These are phyloP conservation scores for Epizoanthus rinbou DNA, from an alignment of 92 coral and sea anemone genomes.

Conservation along the genomic window DNA sequence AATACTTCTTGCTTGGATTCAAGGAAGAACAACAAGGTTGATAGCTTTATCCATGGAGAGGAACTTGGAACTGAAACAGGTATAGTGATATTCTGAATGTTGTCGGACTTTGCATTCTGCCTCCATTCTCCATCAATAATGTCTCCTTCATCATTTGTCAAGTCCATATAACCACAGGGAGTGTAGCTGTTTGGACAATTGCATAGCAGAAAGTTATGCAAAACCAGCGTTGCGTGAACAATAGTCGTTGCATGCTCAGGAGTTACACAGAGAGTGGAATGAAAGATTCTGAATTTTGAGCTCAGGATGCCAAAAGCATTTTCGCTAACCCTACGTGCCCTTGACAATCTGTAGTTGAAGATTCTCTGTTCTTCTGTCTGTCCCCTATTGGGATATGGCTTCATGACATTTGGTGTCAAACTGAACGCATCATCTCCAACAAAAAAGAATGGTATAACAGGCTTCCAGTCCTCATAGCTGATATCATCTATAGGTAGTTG, in stretches of 20 bases:
- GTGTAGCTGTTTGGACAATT: conserved; percentile 48
- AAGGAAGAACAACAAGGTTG: no score
- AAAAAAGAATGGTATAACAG: conserved; percentile 37
- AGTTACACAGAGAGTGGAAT: conserved; percentile 54
- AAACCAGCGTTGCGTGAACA: conserved; percentile 59
- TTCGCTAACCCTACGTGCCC: conserved; percentile 57
- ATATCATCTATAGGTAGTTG: conserved; percentile 33
- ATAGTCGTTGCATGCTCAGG: conserved; percentile 56
- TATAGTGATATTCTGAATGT: conserved; percentile 10
- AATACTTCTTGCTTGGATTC: no score
- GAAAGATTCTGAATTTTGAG: conserved; percentile 54
- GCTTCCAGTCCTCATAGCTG: conserved; percentile 37
- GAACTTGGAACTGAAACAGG: no score
- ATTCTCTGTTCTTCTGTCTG: conserved; percentile 49
- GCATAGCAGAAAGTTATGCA: conserved; percentile 42
- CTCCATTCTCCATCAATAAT: conserved; percentile 49
- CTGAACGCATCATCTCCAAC: conserved; percentile 70
- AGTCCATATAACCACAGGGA: conserved; percentile 48
- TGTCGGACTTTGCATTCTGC: conserved; percentile 8
- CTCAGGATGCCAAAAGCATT: conserved; percentile 65
- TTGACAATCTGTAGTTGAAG: conserved; percentile 58
- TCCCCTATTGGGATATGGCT: conserved; percentile 59
- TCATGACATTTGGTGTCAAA: conserved; percentile 42
- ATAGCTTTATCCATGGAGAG: no score
- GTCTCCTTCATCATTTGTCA: conserved; percentile 33